Evolutionary conservation across 2,113 vertebrate species (phyloP).

Genomic region (Melospiza georgiana): DNA sequence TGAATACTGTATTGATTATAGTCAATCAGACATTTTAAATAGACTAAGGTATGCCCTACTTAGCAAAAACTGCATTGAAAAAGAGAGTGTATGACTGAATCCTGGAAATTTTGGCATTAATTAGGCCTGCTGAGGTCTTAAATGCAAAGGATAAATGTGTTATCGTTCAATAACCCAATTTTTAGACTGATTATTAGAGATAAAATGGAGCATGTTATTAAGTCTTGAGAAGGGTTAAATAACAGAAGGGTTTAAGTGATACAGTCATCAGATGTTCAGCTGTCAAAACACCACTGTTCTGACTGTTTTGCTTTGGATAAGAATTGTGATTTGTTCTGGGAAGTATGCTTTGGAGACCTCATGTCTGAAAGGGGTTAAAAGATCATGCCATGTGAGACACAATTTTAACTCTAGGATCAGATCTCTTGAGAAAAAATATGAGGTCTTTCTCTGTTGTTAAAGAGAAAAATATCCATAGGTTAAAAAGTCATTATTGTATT

Average conservation of each 20-base stretch:
- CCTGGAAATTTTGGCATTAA: neutral
- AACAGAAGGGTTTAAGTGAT: neutral
- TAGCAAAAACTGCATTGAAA: neutral
- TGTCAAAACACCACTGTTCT: neutral
- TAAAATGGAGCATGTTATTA: neutral
- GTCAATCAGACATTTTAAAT: neutral
- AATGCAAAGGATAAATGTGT: neutral
- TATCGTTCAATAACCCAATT: neutral
- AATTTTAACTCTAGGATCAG: neutral
- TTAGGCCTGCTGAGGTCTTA: neutral
- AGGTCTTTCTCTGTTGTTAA: neutral
- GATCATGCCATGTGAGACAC: neutral
- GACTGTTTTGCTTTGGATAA: neutral
- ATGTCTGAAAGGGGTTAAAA: neutral
- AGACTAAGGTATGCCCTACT: neutral
- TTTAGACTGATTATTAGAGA: neutral
- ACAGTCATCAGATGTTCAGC: neutral
- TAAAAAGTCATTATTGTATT: neutral
- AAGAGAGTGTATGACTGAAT: neutral
- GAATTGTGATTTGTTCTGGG: neutral
- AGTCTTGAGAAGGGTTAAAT: neutral
- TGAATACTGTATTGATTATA: neutral
- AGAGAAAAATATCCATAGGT: neutral
- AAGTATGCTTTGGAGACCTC: neutral
- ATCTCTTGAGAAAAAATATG: neutral